Conservation (phyloP, 2,888 invertebrate species). For the Catocala sponsa region DNA sequence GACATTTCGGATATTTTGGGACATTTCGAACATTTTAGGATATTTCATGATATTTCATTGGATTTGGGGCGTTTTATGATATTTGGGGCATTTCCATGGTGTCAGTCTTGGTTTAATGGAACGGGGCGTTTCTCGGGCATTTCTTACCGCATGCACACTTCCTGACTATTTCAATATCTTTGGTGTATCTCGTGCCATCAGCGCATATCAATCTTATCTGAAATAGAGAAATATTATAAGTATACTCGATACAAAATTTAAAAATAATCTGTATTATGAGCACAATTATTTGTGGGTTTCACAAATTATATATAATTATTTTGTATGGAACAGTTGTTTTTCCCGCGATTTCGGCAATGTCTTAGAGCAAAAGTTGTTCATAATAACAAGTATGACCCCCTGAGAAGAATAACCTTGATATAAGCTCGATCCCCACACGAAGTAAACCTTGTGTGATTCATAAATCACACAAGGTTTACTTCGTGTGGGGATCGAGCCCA, state of each 20-base stretch:
- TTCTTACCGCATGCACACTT: constrained; percentile 98
- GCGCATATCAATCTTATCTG: constrained; percentile 96
- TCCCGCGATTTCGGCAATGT: too few relatives aligned
- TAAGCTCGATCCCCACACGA: too few relatives aligned
- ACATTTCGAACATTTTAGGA: neutral
- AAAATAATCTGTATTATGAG: too few relatives aligned
- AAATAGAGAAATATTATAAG: constrained; percentile 37
- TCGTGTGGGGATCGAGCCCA: too few relatives aligned
- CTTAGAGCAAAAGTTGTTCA: too few relatives aligned
- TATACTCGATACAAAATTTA: too few relatives aligned
- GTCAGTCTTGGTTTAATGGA: constrained; percentile 64
- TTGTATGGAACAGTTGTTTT: too few relatives aligned
- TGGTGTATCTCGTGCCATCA: constrained; percentile 97
- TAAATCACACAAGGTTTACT: too few relatives aligned
- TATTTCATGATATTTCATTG: neutral
- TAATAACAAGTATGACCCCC: too few relatives aligned
- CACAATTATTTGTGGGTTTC: neutral
- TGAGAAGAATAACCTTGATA: too few relatives aligned
- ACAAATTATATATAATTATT: too few relatives aligned
- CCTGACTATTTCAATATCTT: constrained; percentile 98
- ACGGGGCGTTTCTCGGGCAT: constrained; percentile 84
- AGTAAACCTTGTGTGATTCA: too few relatives aligned
- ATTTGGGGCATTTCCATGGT: constrained; percentile 23
- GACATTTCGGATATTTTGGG: constrained; percentile 11
- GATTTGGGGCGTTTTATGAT: constrained; percentile 16